Base-by-base conservation (phyloP, 2,113 vertebrate genomes). In the Zootoca vivipara region DNA sequence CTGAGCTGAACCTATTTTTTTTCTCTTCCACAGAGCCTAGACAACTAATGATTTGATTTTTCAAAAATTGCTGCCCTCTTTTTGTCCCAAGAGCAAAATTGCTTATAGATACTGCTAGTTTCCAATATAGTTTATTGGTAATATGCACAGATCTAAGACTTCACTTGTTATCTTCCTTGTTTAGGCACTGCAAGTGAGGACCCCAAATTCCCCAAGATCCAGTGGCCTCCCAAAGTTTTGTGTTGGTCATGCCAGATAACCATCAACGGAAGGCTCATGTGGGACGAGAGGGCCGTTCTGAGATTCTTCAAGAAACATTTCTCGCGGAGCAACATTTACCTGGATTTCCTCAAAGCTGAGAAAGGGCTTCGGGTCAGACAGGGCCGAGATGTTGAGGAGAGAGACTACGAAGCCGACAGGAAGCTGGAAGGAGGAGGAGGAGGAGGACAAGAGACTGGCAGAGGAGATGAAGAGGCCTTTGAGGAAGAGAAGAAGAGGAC, bases 161-260 rank as follows among this genome's bases (percentile, higher is more conserved):
- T 26, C 10, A 12, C 0, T 0, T 82, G 58, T 90, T 9, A 22
- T 93, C 86, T 0, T 22, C 1, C 69, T 89, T 83, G 70, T 90
- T 33, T 92, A 99, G 99, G 98, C 83, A 91, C 95, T 22, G 90
- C 95, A 85, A 98, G 97, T 0, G 99, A 99, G 91, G 98, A 99
- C 93, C 98, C 99, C 38, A 89, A 94, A 42, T 99, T 99, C 93
- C 98, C 98, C 94, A 99, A 99, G 95, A 90, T 98, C 89, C 98
- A 98, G 95, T 99, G 98, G 98, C 99, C 99, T 0, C 92, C 98
- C 0, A 97, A 96, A 0, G 96, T 98, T 1, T 15, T 98, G 91
- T 99, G 99, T 90, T 87, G 96, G 0, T 40, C 91, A 38, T 99
- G 99, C 86, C 98, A 98, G 79, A 92, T 90, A 0, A 96, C 97